A percentile compares a stretch with the other conserved stretches of the same genome.
Evolutionary conservation across 2,888 invertebrate genomes (phyloP).

Genomic region (Coleophora deauratella): DNA sequence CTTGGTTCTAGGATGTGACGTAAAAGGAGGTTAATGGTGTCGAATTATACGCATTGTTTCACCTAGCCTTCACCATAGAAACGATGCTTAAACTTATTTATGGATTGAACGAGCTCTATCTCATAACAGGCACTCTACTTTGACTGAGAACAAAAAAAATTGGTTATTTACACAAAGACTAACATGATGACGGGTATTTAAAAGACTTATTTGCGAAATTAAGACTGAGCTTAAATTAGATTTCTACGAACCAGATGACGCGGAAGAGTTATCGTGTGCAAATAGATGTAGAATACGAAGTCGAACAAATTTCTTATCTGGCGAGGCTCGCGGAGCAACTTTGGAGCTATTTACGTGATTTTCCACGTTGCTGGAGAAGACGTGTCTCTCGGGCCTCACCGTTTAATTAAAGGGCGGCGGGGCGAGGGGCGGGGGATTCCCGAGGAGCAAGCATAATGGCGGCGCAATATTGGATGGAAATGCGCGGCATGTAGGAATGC

Average conservation of each 20-base stretch:
- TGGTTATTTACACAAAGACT: too few relatives aligned
- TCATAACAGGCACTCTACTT: too few relatives aligned
- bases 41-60: constrained; percentile 62
- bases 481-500: constrained; percentile 74
- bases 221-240: neutral
- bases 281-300: constrained; percentile 15
- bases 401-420: constrained; percentile 73
- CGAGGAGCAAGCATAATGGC: constrained; percentile 68
- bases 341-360: constrained; percentile 66
- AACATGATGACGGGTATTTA: too few relatives aligned
- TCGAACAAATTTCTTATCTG: constrained; percentile 29
- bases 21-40: constrained; percentile 62
- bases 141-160: neutral
- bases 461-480: constrained; percentile 75
- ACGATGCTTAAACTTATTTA: constrained; percentile 30
- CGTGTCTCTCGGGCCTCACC: constrained; percentile 70
- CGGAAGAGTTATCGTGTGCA: constrained; percentile 6
- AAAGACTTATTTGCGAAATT: neutral
- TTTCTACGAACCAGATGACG: neutral
- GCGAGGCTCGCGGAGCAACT: constrained; percentile 34
- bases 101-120: too few relatives aligned
- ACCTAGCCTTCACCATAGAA: constrained; percentile 50
- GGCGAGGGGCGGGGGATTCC: constrained; percentile 42
- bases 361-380: constrained; percentile 62
- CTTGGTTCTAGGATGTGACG: constrained; percentile 43